These are phyloP conservation scores for Trachelipus rathkii DNA, from an alignment of 1,140 invertebrate species.

Conservation along the genomic window DNA sequence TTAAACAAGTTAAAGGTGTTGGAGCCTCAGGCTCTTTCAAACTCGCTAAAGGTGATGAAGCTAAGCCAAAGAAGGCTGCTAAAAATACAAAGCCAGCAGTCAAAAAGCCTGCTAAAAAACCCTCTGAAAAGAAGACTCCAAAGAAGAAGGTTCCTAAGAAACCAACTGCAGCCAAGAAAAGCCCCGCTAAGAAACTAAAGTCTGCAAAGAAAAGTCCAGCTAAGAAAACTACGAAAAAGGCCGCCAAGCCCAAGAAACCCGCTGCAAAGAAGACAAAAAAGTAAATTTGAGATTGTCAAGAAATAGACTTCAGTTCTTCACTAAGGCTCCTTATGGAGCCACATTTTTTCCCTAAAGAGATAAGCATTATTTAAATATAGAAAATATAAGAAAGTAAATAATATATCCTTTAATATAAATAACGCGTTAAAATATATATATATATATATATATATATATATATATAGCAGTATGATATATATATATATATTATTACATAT, in stretches of 20 bases:
- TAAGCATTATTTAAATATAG: no score
- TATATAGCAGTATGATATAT: no score
- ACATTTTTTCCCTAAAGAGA: no score
- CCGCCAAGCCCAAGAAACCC: slow-evolving; percentile 42
- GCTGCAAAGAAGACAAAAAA: slow-evolving; percentile 40
- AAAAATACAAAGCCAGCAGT: background rate
- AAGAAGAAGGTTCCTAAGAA: slow-evolving; percentile 31
- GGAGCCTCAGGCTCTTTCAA: slow-evolving; percentile 62
- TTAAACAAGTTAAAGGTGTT: slow-evolving; percentile 56
- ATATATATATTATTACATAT: no score
- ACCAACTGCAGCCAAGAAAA: slow-evolving; percentile 40
- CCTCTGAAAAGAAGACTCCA: slow-evolving; percentile 42
- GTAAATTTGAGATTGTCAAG: background rate
- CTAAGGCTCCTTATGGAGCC: no score
- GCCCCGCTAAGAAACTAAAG: slow-evolving; percentile 30
- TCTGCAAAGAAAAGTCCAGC: slow-evolving; percentile 27
- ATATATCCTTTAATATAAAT: no score
- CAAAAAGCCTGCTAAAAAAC: slow-evolving; percentile 19
- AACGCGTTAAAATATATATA: no score
- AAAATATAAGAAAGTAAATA: no score
- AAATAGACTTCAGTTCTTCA: no score
- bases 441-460: no score
- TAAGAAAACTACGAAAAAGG: slow-evolving; percentile 26
- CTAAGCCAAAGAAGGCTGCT: no score
- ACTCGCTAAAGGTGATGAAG: slow-evolving; percentile 47